Evolutionary conservation across 2,113 vertebrate species (phyloP).

Genomic region (Miniopterus natalensis): DNA sequence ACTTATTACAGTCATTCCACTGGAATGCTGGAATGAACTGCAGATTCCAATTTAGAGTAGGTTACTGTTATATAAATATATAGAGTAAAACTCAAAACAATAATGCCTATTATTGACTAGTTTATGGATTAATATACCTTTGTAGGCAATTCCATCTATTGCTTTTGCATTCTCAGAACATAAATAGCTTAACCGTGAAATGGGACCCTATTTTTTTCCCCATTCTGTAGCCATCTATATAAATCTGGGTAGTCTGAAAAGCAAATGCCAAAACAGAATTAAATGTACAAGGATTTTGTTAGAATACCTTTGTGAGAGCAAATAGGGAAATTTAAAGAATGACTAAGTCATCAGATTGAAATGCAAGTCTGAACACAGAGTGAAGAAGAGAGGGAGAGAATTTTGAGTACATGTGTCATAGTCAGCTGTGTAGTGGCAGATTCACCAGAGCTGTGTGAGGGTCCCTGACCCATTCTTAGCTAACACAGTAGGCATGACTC

Average conservation of each 20-base stretch:
- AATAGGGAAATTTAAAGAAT: background rate
- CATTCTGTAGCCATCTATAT: background rate
- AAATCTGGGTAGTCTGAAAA: background rate
- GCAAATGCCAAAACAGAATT: background rate
- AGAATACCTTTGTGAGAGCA: background rate
- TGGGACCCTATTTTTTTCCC: background rate
- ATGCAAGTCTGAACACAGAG: background rate
- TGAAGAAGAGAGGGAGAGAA: background rate
- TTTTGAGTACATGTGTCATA: background rate
- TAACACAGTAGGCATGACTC: background rate
- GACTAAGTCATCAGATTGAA: too few species aligned
- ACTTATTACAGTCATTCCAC: background rate
- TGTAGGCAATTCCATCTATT: background rate
- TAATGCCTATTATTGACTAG: background rate
- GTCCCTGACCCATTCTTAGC: fast-evolving
- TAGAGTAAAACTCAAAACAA: background rate
- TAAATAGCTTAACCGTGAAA: background rate
- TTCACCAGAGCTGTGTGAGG: background rate
- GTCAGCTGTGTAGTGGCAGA: background rate
- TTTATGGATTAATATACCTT: background rate
- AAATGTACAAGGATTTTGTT: background rate
- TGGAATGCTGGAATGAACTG: background rate
- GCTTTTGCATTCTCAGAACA: background rate
- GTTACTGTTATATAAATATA: background rate
- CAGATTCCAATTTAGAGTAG: background rate